Conservation (phyloP, 2,888 invertebrate genomes). For the Mimachlamys varia region DNA sequence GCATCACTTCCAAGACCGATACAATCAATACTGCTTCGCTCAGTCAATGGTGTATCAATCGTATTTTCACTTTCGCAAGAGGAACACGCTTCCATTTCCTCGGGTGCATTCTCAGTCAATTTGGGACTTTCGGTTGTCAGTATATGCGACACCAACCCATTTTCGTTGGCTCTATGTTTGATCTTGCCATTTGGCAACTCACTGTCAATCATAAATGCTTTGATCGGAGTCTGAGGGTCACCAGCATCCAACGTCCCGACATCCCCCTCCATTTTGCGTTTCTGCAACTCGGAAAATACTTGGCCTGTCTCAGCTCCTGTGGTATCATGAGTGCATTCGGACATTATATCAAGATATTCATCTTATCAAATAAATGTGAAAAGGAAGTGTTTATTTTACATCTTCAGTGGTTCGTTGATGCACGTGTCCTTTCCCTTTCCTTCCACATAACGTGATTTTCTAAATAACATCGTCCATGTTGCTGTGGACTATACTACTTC, state of each 20-base stretch:
- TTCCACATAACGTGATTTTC: constrained; percentile 6
- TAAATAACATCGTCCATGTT: constrained; percentile 54
- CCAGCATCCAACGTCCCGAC: constrained; percentile 19
- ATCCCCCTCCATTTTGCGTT: constrained; percentile 32
- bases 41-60: background rate
- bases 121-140: constrained; percentile 43
- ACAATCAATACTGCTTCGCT: background rate
- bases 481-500: constrained; percentile 54
- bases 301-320: background rate
- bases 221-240: background rate
- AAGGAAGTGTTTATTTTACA: background rate
- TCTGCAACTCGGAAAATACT: constrained; percentile 26
- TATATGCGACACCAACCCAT: constrained; percentile 61
- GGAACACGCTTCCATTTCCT: constrained; percentile 5
- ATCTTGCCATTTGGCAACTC: constrained; percentile 61
- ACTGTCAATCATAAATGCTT: constrained; percentile 44
- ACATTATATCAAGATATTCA: background rate
- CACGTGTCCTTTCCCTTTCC: constrained; percentile 28
- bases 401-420: background rate
- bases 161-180: constrained; percentile 62
- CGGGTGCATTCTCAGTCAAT: background rate
- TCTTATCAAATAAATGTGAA: background rate
- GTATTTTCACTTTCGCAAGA: constrained; percentile 28
- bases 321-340: constrained; percentile 13
- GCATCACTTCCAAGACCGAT: constrained; percentile 38